These are phyloP conservation scores for Acanthosepion lycidas DNA, from an alignment of 2,888 invertebrate genomes.

Conservation along the genomic window DNA sequence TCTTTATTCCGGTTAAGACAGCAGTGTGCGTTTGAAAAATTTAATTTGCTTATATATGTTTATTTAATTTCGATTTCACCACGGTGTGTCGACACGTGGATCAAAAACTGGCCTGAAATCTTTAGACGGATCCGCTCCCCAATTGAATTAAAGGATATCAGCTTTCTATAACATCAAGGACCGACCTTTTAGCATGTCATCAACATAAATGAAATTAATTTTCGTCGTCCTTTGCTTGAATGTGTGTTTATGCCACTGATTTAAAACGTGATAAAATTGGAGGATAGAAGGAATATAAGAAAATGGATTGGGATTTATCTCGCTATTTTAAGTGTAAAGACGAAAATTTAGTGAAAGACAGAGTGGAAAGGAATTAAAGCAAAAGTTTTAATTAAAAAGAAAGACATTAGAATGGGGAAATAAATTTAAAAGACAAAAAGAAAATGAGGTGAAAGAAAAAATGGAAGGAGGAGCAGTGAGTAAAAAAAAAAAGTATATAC, in stretches of 20 bases:
- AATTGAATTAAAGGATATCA: not conserved
- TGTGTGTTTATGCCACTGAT: not conserved
- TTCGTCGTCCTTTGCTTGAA: not conserved
- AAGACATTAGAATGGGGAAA: not conserved
- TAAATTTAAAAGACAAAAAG: not conserved
- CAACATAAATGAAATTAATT: slow-evolving; percentile 21
- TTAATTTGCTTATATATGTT: not conserved
- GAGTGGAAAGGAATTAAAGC: not conserved
- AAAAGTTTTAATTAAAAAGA: not conserved
- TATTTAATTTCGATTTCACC: not conserved
- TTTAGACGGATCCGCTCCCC: not conserved
- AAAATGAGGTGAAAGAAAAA: not conserved
- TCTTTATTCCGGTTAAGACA: not conserved
- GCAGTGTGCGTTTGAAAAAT: not conserved
- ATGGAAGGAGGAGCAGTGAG: not conserved
- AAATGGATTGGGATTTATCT: not conserved
- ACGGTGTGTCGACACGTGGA: not conserved
- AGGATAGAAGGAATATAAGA: not conserved
- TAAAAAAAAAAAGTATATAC: not conserved
- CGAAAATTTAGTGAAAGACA: not conserved
- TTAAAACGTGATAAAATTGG: not conserved
- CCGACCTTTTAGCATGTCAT: slow-evolving; percentile 33
- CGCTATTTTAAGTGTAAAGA: not conserved
- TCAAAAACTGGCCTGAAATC: not conserved
- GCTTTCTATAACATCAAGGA: not conserved